Conservation (phyloP, 2,113 vertebrate genomes). For the Hemicordylus capensis region DNA sequence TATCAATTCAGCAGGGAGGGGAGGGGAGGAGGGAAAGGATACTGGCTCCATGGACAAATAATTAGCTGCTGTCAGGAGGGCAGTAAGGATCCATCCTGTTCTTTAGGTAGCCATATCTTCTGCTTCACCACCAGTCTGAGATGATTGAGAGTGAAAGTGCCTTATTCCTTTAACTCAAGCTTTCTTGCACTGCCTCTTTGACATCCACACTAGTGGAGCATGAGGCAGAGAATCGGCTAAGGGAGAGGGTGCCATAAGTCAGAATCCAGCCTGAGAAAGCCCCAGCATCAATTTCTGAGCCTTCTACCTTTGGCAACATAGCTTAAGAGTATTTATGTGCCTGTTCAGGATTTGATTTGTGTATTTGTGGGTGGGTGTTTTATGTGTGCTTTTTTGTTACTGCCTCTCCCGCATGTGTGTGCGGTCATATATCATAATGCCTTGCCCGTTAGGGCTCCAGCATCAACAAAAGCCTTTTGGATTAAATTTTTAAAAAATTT, state of each 20-base stretch:
- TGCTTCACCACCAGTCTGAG: not conserved
- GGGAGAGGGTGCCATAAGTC: not conserved
- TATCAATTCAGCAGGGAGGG: no score
- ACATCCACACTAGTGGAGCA: not conserved
- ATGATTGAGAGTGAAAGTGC: not conserved
- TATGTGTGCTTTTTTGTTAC: not conserved
- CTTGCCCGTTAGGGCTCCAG: slow-evolving; percentile 10
- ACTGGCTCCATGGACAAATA: not conserved
- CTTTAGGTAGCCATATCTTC: not conserved
- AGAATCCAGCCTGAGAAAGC: not conserved
- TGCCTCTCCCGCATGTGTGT: slow-evolving; percentile 8
- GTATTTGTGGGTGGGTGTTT: not conserved
- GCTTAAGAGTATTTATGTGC: not conserved
- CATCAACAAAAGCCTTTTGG: not conserved
- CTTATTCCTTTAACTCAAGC: not conserved
- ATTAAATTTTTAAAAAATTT: slow-evolving; percentile 33
- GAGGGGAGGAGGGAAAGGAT: no score
- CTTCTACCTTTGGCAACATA: not conserved
- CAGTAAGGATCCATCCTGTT: no score
- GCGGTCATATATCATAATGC: slow-evolving; percentile 14
- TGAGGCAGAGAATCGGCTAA: not conserved
- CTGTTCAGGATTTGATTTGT: slow-evolving; percentile 8
- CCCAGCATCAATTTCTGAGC: not conserved
- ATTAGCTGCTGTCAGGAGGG: not conserved
- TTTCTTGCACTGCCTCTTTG: not conserved